A percentile compares a stretch with the other conserved stretches of the same genome.
phyloP scores from a whole-genome alignment of 2,113 vertebrate genomes.

The Catharus fuscescens region DNA sequence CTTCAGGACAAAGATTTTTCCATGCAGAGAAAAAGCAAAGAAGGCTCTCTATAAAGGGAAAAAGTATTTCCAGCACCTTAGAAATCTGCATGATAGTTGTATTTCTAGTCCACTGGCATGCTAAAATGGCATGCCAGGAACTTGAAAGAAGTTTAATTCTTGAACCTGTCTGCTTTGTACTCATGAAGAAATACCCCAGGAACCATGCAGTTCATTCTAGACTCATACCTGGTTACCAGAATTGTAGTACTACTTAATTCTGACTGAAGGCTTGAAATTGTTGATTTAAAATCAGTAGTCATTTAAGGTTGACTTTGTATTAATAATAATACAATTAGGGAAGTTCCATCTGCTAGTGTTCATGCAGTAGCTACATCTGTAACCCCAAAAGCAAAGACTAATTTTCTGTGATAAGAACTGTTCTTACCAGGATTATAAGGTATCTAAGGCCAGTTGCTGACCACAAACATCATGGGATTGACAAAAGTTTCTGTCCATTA shows the following conservation, averaged over 20 bases:
- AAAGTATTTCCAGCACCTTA: not conserved
- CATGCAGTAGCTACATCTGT: not conserved
- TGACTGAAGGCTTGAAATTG: not conserved
- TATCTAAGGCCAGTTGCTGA: not conserved
- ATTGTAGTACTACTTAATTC: not conserved
- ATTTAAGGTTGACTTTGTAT: not conserved
- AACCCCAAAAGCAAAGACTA: not conserved
- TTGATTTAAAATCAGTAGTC: not conserved
- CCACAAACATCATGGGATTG: not conserved
- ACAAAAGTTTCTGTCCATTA: not conserved
- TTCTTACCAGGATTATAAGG: not conserved
- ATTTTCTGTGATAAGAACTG: not conserved
- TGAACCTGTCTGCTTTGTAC: not conserved
- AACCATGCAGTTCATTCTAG: not conserved
- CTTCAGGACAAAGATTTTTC: not conserved
- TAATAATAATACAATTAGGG: not conserved
- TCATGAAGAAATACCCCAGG: not conserved
- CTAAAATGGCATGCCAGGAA: not conserved
- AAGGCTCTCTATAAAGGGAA: not conserved
- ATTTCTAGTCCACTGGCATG: not conserved
- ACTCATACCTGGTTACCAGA: not conserved
- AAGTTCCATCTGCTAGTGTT: not conserved
- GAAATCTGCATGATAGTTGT: not conserved
- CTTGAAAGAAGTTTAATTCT: not conserved
- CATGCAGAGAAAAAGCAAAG: not conserved